A percentile compares a stretch with the other conserved stretches of the same genome.
Conservation (phyloP, 2,113 vertebrate species). For the Prunella himalayana region DNA sequence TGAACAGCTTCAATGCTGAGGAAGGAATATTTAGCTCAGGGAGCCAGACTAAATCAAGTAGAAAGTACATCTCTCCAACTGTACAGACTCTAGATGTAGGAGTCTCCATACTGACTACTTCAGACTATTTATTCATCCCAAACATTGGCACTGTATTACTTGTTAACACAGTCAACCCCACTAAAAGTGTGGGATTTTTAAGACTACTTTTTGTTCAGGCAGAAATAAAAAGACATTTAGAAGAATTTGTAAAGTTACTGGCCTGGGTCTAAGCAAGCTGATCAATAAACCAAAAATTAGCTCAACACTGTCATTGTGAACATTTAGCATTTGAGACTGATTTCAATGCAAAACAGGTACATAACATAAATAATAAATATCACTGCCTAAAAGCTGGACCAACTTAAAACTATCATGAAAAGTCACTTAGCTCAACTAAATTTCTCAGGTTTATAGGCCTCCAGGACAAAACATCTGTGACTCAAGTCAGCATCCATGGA, state of each 20-base stretch:
- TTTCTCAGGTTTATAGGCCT: neutral
- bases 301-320: neutral
- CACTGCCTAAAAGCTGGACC: neutral
- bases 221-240: neutral
- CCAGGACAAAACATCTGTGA: neutral
- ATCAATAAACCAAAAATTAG: neutral
- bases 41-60: neutral
- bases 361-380: neutral
- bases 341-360: neutral
- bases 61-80: neutral
- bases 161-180: neutral
- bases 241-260: neutral
- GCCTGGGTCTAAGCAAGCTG: neutral
- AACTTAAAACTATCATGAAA: neutral
- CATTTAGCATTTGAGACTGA: neutral
- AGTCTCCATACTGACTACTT: neutral
- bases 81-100: rapidly evolving
- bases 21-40: neutral
- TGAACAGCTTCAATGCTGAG: neutral
- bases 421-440: neutral
- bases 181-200: neutral
- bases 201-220: neutral
- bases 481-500: neutral
- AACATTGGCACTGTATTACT: neutral
- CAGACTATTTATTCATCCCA: neutral